A percentile compares a stretch with the other conserved stretches of the same genome.
Conservation (phyloP, 2,797 vertebrate genomes). For the Amblyopsis hoosieri region DNA sequence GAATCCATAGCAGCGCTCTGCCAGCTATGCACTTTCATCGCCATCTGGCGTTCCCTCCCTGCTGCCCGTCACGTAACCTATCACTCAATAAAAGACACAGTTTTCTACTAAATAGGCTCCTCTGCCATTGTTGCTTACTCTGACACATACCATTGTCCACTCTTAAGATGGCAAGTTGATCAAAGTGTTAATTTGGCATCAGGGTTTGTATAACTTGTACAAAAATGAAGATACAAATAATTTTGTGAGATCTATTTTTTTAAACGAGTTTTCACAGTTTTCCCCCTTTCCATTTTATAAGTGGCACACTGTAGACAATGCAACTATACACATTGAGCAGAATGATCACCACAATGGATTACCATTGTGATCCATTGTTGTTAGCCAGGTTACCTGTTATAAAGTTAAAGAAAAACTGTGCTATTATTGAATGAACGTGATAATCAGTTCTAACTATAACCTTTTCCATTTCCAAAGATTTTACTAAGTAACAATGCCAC, state of each 20-base stretch:
- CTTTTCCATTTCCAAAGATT: constrained; percentile 21
- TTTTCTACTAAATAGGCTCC: neutral
- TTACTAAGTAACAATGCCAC: constrained; percentile 1
- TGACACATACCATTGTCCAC: neutral
- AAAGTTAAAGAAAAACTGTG: too few species aligned
- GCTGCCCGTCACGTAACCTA: too few species aligned
- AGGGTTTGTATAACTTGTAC: too few species aligned
- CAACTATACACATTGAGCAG: neutral
- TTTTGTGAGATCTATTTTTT: too few species aligned
- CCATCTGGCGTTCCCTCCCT: too few species aligned
- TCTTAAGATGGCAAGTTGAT: neutral
- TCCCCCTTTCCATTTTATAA: neutral
- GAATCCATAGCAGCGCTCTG: too few species aligned
- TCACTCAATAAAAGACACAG: too few species aligned
- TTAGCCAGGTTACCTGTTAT: too few species aligned
- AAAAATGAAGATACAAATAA: too few species aligned
- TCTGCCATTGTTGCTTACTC: too few species aligned
- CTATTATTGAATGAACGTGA: neutral
- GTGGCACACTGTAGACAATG: neutral
- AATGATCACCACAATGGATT: neutral
- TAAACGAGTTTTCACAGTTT: too few species aligned
- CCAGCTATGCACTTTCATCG: too few species aligned
- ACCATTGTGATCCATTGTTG: neutral
- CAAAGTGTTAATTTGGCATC: neutral
- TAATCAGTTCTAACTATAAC: neutral